Conservation (phyloP, 2,113 vertebrate genomes). For the Daubentonia madagascariensis region DNA sequence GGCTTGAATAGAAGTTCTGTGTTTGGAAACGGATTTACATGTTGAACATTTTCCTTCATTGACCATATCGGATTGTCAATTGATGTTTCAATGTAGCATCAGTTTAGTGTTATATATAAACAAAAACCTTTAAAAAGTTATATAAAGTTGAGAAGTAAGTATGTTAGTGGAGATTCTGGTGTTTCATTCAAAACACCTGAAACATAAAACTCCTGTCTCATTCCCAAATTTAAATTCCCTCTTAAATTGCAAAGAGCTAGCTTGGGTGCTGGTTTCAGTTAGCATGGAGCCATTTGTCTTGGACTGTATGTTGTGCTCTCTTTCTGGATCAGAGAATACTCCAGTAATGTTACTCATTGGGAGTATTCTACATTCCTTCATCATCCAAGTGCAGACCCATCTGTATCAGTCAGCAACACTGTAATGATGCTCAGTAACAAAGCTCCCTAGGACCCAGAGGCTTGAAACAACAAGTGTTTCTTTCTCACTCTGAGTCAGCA, state of each 20-base stretch:
- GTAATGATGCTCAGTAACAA: accelerated
- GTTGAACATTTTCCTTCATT: accelerated
- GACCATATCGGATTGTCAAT: accelerated
- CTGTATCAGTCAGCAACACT: neutral
- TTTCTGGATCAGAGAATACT: neutral
- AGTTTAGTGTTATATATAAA: neutral
- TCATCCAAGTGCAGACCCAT: accelerated
- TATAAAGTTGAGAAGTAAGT: neutral
- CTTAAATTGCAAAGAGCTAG: accelerated
- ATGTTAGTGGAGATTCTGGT: neutral
- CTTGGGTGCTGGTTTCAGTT: accelerated
- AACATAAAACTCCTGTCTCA: accelerated
- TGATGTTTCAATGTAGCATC: accelerated
- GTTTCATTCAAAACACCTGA: neutral
- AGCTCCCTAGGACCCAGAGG: neutral
- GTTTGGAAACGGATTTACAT: accelerated
- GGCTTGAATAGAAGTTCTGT: accelerated
- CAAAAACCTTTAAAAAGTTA: neutral
- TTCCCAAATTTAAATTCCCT: neutral
- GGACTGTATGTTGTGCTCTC: neutral
- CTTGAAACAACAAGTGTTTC: accelerated
- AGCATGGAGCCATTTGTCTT: accelerated
- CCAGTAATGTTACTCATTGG: accelerated
- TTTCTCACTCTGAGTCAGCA: accelerated
- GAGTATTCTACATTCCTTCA: accelerated